These are phyloP conservation scores for Hemiscyllium ocellatum DNA, from an alignment of 2,113 vertebrate species.

Conservation along the genomic window DNA sequence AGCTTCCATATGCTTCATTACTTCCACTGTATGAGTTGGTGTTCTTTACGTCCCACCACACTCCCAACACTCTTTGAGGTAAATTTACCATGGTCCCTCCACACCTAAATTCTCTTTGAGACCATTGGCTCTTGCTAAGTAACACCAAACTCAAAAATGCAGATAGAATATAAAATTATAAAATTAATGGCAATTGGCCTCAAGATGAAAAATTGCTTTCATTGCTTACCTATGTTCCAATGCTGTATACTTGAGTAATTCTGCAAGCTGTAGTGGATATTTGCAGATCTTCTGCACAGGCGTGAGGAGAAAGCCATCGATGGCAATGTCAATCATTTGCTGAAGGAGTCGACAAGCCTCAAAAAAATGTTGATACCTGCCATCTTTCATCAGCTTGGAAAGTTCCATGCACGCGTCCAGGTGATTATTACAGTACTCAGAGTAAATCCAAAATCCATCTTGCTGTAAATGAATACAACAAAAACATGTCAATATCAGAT, in stretches of 20 bases:
- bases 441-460: slow-evolving; percentile 99
- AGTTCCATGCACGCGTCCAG: slow-evolving; percentile 97
- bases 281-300: slow-evolving; percentile 99
- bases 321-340: slow-evolving; percentile 99
- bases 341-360: slow-evolving; percentile 94
- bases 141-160: neutral
- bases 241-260: slow-evolving; percentile 95
- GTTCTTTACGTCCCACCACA: neutral
- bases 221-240: slow-evolving; percentile 87
- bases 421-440: slow-evolving; percentile 98
- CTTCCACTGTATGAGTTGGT: neutral
- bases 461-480: slow-evolving; percentile 60
- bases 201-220: neutral
- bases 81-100: neutral
- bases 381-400: slow-evolving; percentile 93
- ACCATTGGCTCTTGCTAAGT: neutral
- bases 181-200: neutral
- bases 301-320: slow-evolving; percentile 92
- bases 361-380: slow-evolving; percentile 96
- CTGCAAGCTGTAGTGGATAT: slow-evolving; percentile 92
- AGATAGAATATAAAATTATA: neutral
- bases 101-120: neutral
- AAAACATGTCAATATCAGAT: neutral
- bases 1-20: neutral
- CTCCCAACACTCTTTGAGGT: neutral